Evolutionary conservation across 1,140 invertebrate species (phyloP).

Genomic region (Drusus annulatus): DNA sequence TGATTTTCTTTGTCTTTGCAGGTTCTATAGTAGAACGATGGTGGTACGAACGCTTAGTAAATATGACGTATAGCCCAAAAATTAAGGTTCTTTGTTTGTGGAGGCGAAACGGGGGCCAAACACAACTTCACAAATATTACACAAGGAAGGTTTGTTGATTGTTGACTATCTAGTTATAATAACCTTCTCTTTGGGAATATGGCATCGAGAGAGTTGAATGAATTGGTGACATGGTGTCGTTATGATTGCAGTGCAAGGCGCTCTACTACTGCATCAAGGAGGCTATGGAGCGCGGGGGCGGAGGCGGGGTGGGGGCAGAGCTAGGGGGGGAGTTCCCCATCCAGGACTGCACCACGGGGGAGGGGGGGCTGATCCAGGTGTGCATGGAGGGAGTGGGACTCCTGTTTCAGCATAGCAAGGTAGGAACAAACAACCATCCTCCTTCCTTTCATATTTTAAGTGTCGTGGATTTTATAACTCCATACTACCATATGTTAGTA

Average conservation of each 20-base stretch:
- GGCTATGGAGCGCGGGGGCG: conserved; percentile 97
- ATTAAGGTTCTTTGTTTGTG: conserved; percentile 97
- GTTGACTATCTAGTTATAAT: background rate
- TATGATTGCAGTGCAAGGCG: conserved; percentile 91
- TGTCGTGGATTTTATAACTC: conserved; percentile 55
- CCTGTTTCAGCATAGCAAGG: conserved; percentile 99
- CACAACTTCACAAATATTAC: conserved; percentile 98
- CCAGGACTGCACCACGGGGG: conserved; percentile 95
- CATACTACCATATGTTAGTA: conserved; percentile 3
- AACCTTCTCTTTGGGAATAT: too few species aligned
- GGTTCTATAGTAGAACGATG: conserved; percentile 95
- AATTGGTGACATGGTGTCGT: background rate
- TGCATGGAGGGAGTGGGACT: conserved; percentile 99
- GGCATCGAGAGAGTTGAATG: too few species aligned
- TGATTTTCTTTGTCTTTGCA: conserved; percentile 28
- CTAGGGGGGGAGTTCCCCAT: conserved; percentile 99
- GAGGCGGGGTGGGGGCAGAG: conserved; percentile 86
- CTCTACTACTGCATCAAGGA: conserved; percentile 99
- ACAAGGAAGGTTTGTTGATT: conserved; percentile 90
- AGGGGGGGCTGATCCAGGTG: conserved; percentile 97
- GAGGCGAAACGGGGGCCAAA: conserved; percentile 91
- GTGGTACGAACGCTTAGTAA: conserved; percentile 99
- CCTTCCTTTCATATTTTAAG: conserved; percentile 48
- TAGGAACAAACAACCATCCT: conserved; percentile 69
- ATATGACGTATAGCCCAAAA: conserved; percentile 99